These are phyloP conservation scores for Protaetia brevitarsis DNA, from an alignment of 1,140 invertebrate genomes.

Conservation along the genomic window DNA sequence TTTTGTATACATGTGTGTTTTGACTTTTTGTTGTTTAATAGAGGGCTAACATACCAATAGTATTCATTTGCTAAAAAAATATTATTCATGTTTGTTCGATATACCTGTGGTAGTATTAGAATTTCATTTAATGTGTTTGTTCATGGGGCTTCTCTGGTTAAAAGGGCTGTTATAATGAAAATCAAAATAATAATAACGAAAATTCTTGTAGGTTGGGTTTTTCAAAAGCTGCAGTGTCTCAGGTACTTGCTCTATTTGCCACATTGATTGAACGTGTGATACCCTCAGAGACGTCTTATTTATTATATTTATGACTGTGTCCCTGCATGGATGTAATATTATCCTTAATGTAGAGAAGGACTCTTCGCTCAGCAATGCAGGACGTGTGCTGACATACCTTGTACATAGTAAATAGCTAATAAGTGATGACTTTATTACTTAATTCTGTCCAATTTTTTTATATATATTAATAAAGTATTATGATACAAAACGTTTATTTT, in stretches of 20 bases:
- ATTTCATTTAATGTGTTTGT: too few relatives aligned
- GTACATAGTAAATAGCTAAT: too few relatives aligned
- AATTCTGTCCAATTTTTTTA: background rate
- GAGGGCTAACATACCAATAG: too few relatives aligned
- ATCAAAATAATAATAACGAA: background rate
- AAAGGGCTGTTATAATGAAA: background rate
- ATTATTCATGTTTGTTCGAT: too few relatives aligned
- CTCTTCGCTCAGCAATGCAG: too few relatives aligned
- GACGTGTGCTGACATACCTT: too few relatives aligned
- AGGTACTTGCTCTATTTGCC: conserved; percentile 7
- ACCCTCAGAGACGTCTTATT: background rate
- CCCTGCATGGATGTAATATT: background rate
- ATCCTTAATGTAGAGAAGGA: too few relatives aligned
- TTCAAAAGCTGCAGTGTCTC: conserved; percentile 9
- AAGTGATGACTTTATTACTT: background rate
- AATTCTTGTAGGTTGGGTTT: conserved; percentile 18
- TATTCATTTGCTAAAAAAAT: too few relatives aligned
- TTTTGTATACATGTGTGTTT: too few relatives aligned
- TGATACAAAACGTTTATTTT: background rate
- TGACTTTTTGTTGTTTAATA: too few relatives aligned
- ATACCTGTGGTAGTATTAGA: too few relatives aligned
- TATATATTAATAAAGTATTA: background rate
- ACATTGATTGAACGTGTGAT: background rate
- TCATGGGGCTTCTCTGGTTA: background rate
- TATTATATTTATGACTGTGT: background rate